phyloP scores from a whole-genome alignment of 2,888 invertebrate genomes.

The Horisme vitalbata region DNA sequence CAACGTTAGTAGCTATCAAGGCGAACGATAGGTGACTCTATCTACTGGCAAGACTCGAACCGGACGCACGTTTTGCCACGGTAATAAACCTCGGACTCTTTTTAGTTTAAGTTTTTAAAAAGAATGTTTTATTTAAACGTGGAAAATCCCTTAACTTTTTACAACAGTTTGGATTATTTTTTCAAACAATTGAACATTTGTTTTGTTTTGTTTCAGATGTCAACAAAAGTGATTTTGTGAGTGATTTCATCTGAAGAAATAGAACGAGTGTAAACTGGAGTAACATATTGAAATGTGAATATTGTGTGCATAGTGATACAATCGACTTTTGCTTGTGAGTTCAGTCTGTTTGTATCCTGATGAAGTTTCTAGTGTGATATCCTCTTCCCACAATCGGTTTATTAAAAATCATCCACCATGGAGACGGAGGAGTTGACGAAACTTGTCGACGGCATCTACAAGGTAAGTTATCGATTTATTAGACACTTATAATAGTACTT shows the following conservation, averaged over 20 bases:
- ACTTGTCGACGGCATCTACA: slow-evolving; percentile 95
- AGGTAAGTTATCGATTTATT: slow-evolving; percentile 85
- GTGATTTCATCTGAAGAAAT: slow-evolving; percentile 55
- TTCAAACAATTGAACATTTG: slow-evolving; percentile 14
- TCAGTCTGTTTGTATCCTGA: slow-evolving; percentile 56
- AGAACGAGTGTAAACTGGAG: slow-evolving; percentile 42
- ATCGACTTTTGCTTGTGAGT: slow-evolving; percentile 59
- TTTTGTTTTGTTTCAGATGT: slow-evolving; percentile 78
- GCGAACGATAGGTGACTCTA: slow-evolving; percentile 61
- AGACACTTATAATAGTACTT: no score
- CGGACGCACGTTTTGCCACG: slow-evolving; percentile 64
- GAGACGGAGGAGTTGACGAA: slow-evolving; percentile 95
- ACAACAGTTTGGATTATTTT: not conserved
- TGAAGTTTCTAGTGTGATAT: slow-evolving; percentile 74
- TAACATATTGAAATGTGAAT: slow-evolving; percentile 78
- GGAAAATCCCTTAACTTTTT: slow-evolving; percentile 5
- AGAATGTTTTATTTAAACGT: slow-evolving; percentile 15
- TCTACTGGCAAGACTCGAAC: slow-evolving; percentile 60
- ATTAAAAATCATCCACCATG: slow-evolving; percentile 78
- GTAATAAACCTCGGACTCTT: slow-evolving; percentile 49
- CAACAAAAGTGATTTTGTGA: slow-evolving; percentile 64
- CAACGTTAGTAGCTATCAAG: slow-evolving; percentile 62
- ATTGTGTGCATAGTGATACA: slow-evolving; percentile 68
- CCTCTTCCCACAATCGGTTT: slow-evolving; percentile 53
- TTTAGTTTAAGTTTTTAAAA: slow-evolving; percentile 31